phyloP scores from a whole-genome alignment of 2,797 vertebrate genomes.

The Florisuga fusca region DNA sequence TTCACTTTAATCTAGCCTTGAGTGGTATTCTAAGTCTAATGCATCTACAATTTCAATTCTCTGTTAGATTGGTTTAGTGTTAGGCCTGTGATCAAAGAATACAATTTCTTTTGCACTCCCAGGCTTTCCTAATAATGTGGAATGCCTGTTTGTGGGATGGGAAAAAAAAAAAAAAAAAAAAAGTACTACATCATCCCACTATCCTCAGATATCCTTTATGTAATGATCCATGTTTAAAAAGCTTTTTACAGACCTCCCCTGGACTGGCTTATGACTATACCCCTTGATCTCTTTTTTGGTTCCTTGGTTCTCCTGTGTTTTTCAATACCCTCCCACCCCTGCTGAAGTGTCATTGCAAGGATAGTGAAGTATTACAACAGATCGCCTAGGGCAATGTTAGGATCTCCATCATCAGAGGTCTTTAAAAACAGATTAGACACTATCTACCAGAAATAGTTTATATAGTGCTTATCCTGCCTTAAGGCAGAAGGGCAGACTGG shows the following conservation, averaged over 20 bases:
- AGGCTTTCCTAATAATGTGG: not conserved
- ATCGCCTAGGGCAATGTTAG: not conserved
- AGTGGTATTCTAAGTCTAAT: slow-evolving; percentile 6
- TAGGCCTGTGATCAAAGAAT: not conserved
- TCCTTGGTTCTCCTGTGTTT: not conserved
- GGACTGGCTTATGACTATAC: not conserved
- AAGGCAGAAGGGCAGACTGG: not conserved
- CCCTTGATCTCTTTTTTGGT: not conserved
- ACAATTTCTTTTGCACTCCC: not conserved
- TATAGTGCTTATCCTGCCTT: not conserved
- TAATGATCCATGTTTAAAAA: not conserved
- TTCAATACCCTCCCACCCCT: not conserved
- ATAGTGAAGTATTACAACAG: not conserved
- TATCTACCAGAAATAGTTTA: not conserved
- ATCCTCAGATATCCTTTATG: not conserved
- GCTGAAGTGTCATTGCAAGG: not conserved
- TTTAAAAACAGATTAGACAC: not conserved
- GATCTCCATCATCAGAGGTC: not conserved
- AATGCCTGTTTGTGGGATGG: not conserved
- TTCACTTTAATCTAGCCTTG: slow-evolving; percentile 33
- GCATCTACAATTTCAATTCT: slow-evolving; percentile 5
- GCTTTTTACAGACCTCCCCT: not conserved
- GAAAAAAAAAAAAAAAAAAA: no score
- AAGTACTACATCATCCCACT: not conserved
- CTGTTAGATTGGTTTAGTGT: not conserved